Percentiles rank a stretch among this genome's conserved stretches.
These are phyloP conservation scores for Oscheius sp. DNA, from an alignment of 2,888 invertebrate species.

Conservation along the genomic window DNA sequence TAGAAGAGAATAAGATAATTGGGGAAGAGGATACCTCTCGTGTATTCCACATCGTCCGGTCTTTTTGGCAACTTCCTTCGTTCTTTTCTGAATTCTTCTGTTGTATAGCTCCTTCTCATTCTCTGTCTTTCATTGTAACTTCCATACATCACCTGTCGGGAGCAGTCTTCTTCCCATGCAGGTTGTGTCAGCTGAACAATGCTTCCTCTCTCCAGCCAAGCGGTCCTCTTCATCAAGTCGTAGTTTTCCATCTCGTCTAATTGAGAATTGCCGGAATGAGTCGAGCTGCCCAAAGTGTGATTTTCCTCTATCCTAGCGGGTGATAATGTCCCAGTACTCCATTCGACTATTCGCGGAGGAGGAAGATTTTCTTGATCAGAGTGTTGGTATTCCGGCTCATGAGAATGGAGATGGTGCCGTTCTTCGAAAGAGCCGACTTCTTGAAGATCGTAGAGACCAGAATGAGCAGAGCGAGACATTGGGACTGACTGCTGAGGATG, in stretches of 20 bases:
- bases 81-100: constrained; percentile 44
- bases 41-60: constrained; percentile 41
- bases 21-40: neutral
- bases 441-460: constrained; percentile 31
- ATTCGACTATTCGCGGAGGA: constrained; percentile 2
- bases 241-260: constrained; percentile 42
- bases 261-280: constrained; percentile 30
- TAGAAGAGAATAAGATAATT: neutral
- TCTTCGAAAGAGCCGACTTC: constrained; percentile 19
- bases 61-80: constrained; percentile 46
- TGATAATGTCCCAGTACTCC: constrained; percentile 24
- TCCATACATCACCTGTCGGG: neutral
- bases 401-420: neutral
- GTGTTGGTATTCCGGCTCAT: constrained; percentile 6
- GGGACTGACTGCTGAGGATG: constrained; percentile 21
- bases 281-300: constrained; percentile 17
- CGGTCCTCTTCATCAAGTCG: no score
- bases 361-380: constrained; percentile 15
- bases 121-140: constrained; percentile 23
- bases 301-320: neutral
- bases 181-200: constrained; percentile 30
- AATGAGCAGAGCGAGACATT: constrained; percentile 43
- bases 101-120: constrained; percentile 48
- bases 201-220: constrained; percentile 52
- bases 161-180: constrained; percentile 11